A percentile compares a stretch with the other conserved stretches of the same genome.
phyloP scores from a whole-genome alignment of 2,797 vertebrate species.

The Ciconia nigra region DNA sequence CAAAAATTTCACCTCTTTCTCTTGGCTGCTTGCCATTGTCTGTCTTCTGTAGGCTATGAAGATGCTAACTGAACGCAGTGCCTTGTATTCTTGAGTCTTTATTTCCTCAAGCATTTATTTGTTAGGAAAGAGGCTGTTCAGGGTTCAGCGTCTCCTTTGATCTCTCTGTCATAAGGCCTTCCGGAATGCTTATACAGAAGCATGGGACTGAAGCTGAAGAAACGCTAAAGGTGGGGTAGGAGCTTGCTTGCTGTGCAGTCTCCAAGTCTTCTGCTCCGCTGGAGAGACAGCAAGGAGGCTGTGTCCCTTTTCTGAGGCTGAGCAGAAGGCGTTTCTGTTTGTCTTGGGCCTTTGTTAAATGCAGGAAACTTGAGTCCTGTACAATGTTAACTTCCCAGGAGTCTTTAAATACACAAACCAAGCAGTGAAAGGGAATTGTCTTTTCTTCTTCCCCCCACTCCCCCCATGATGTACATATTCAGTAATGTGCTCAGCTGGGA shows the following conservation, averaged over 20 bases:
- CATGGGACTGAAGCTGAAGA: background rate
- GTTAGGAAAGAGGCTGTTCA: background rate
- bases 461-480: background rate
- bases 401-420: background rate
- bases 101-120: constrained; percentile 23
- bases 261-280: background rate
- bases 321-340: background rate
- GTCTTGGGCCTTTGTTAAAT: background rate
- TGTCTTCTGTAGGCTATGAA: background rate
- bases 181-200: background rate
- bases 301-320: background rate
- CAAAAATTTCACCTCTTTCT: background rate
- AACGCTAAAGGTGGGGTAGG: background rate
- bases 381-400: background rate
- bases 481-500: background rate
- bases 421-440: background rate
- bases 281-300: background rate
- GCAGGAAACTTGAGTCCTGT: background rate
- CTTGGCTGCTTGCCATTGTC: background rate
- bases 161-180: background rate
- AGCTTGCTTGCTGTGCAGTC: background rate
- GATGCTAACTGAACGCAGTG: background rate
- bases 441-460: background rate
- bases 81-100: background rate
- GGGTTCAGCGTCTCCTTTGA: constrained; percentile 9